Evolutionary conservation across 1,140 invertebrate species (phyloP).

Genomic region (Eriocheir sinensis): DNA sequence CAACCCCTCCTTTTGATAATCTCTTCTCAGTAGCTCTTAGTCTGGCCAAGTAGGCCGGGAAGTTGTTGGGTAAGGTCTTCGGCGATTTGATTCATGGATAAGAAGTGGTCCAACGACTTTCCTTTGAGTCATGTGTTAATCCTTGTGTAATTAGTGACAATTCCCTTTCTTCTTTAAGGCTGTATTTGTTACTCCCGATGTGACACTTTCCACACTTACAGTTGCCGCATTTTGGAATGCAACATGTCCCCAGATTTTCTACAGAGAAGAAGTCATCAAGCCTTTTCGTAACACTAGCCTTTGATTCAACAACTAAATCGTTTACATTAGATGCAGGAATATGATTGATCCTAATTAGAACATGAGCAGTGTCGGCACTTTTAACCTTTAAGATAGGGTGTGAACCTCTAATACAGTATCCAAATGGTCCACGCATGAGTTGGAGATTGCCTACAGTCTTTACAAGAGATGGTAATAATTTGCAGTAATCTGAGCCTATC

Average conservation of each 20-base stretch:
- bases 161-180: slow-evolving; percentile 56
- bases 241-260: neutral
- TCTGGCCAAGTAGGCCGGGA: slow-evolving; percentile 35
- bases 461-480: neutral
- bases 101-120: neutral
- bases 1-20: slow-evolving; percentile 38
- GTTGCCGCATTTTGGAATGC: slow-evolving; percentile 46
- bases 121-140: neutral
- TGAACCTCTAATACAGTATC: slow-evolving; percentile 27
- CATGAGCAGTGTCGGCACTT: neutral
- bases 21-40: slow-evolving; percentile 52
- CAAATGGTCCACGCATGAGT: neutral
- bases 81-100: slow-evolving; percentile 59
- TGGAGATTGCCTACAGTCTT: neutral
- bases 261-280: slow-evolving; percentile 12
- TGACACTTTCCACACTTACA: slow-evolving; percentile 68
- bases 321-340: neutral
- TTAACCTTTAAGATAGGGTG: neutral
- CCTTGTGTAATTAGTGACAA: slow-evolving; percentile 57
- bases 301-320: neutral
- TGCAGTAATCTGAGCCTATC: slow-evolving; percentile 34
- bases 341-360: neutral
- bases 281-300: neutral
- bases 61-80: slow-evolving; percentile 51
- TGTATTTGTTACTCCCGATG: slow-evolving; percentile 41